These are phyloP conservation scores for Lepidurus packardi DNA, from an alignment of 1,140 invertebrate species.

Conservation along the genomic window DNA sequence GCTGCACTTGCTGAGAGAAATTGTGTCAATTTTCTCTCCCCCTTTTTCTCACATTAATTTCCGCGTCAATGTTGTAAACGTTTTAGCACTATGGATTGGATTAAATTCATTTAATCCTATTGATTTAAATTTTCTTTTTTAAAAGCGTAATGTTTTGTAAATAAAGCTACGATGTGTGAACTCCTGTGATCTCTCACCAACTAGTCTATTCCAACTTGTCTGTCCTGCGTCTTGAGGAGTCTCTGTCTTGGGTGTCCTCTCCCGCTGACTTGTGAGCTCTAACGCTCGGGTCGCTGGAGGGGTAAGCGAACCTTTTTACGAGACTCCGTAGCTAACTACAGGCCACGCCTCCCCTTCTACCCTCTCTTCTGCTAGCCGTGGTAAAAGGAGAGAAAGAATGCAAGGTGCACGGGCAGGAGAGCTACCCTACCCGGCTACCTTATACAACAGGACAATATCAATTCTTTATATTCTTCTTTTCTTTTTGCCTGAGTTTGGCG, in stretches of 20 bases:
- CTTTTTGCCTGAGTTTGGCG: too few species aligned
- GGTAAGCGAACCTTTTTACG: neutral
- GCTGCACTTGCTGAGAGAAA: too few species aligned
- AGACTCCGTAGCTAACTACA: neutral
- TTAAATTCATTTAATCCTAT: too few species aligned
- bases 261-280: conserved; percentile 12
- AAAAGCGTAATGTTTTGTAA: neutral
- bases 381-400: too few species aligned
- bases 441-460: too few species aligned
- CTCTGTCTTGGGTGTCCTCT: neutral
- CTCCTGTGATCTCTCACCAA: neutral
- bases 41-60: too few species aligned
- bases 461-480: too few species aligned
- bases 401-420: too few species aligned
- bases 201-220: neutral
- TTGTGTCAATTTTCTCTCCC: too few species aligned
- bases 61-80: too few species aligned
- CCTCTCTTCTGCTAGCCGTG: neutral
- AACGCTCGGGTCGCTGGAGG: neutral
- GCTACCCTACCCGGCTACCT: too few species aligned
- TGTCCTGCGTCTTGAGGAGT: neutral
- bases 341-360: neutral
- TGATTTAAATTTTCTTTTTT: neutral
- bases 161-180: neutral
- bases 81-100: too few species aligned